Conservation (phyloP, 1,140 invertebrate genomes). For the Drosophila nannoptera region DNA sequence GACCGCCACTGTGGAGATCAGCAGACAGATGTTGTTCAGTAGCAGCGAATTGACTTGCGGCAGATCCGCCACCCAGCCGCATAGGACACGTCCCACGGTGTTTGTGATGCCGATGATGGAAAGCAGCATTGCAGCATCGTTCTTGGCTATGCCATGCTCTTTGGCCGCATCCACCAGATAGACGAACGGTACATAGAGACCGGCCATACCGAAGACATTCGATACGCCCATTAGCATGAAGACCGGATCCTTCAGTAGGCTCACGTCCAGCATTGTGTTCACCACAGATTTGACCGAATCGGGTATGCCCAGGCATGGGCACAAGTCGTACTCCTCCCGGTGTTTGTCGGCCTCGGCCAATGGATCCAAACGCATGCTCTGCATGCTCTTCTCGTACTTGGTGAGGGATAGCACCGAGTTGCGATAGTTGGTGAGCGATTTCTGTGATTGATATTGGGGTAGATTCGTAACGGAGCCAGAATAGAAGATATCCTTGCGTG, state of each 20-base stretch:
- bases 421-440: slow-evolving; percentile 92
- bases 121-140: slow-evolving; percentile 90
- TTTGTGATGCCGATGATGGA: slow-evolving; percentile 98
- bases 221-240: slow-evolving; percentile 96
- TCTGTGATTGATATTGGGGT: slow-evolving; percentile 94
- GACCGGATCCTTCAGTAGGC: slow-evolving; percentile 92
- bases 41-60: slow-evolving; percentile 93
- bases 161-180: slow-evolving; percentile 92
- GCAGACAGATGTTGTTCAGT: slow-evolving; percentile 95
- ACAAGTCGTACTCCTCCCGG: slow-evolving; percentile 85
- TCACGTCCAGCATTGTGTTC: slow-evolving; percentile 95
- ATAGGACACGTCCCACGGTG: slow-evolving; percentile 91
- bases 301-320: slow-evolving; percentile 88
- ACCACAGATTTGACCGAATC: slow-evolving; percentile 90
- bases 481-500: slow-evolving; percentile 98
- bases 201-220: slow-evolving; percentile 94
- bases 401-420: slow-evolving; percentile 90
- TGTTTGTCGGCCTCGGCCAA: slow-evolving; percentile 83
- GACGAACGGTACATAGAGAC: slow-evolving; percentile 96
- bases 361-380: slow-evolving; percentile 75
- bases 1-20: slow-evolving; percentile 93
- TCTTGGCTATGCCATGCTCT: slow-evolving; percentile 84
- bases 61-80: slow-evolving; percentile 91
- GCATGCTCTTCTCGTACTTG: slow-evolving; percentile 83
- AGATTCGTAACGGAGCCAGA: slow-evolving; percentile 95